These are phyloP conservation scores for Callyntrura guangdongensis DNA, from an alignment of 2,888 invertebrate species.

Conservation along the genomic window DNA sequence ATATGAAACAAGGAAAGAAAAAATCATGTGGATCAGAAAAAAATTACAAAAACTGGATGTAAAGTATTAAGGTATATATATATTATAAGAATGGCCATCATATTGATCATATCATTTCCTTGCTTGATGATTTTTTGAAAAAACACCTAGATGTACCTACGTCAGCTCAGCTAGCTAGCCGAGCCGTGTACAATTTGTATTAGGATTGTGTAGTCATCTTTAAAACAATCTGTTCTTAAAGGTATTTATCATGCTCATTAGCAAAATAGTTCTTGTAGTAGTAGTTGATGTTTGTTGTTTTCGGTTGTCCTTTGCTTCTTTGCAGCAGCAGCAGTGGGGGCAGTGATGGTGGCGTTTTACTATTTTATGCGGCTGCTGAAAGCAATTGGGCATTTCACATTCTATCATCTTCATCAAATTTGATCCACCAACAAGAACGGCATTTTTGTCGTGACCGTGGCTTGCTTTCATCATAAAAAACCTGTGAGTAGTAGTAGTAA, in stretches of 20 bases:
- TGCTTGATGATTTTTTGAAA: conserved; percentile 59
- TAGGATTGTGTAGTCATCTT: conserved; percentile 39
- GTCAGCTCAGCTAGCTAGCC: background rate
- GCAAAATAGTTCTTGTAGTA: conserved; percentile 50
- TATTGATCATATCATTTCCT: background rate
- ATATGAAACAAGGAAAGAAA: background rate
- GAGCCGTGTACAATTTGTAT: conserved; percentile 61
- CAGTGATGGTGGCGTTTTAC: conserved; percentile 30
- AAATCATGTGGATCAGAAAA: background rate
- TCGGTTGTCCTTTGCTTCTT: background rate
- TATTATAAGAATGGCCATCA: background rate
- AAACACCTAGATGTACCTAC: background rate
- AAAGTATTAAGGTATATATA: background rate
- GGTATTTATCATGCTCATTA: conserved; percentile 72
- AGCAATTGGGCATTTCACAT: conserved; percentile 36
- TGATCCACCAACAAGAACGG: conserved; percentile 42
- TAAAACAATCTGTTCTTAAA: conserved; percentile 43
- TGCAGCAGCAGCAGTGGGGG: background rate
- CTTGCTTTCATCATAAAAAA: conserved; percentile 56
- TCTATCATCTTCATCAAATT: conserved; percentile 64
- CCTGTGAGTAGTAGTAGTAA: conserved; percentile 21
- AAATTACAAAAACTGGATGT: background rate
- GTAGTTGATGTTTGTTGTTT: conserved; percentile 13
- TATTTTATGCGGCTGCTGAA: conserved; percentile 39
- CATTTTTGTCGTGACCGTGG: conserved; percentile 64